Base-by-base conservation (phyloP, 2,888 invertebrate genomes). In the Diplolepis rosae region DNA sequence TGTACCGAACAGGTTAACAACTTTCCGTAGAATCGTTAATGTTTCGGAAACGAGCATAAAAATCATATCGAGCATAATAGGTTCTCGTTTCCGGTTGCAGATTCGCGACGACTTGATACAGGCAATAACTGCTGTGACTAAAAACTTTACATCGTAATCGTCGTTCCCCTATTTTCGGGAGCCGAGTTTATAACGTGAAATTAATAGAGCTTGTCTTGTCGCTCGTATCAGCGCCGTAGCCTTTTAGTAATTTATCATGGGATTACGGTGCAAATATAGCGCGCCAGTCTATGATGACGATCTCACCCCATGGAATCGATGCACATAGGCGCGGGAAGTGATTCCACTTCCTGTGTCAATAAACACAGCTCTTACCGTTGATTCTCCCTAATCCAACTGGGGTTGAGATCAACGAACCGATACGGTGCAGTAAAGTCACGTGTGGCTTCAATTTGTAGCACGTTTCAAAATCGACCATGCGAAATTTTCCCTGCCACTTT, bases 281-380 rank as follows among this genome's bases (percentile, higher is more conserved):
- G 76, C 76, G 66, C 76, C 70, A 68, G 67, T 71, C 65, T 52
- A 22, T 51, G 65, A 74, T 65, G 65, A 15, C 45, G 45, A 28
- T 54, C 65, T 56, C 67, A 30, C 75, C 74, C 71, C 32, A 50
- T 42, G 45, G 50, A 39, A 39, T 27, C n/a, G 50, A 61, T 48
- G 68, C 74, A 75, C 74, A 80, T 76, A 74, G 75, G 78, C 84
- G 81, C 83, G 80, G 85, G 84, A 85, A 86, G n/a, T n/a, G n/a
- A n/a, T n/a, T n/a, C 86, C 86, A 85, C 84, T 86, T 86, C 86
- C 86, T 86, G 85, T 86, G 83, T 86, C 86, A 86, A 86, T 86
- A 86, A 86, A 86, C 86, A 85, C 83, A 79, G 79, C 80, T 84
- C 82, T 81, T 82, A 80, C 79, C 69, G 81, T 79, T 81, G 79